Conservation (phyloP, 1,140 invertebrate species). For the Ceratina australensis region DNA sequence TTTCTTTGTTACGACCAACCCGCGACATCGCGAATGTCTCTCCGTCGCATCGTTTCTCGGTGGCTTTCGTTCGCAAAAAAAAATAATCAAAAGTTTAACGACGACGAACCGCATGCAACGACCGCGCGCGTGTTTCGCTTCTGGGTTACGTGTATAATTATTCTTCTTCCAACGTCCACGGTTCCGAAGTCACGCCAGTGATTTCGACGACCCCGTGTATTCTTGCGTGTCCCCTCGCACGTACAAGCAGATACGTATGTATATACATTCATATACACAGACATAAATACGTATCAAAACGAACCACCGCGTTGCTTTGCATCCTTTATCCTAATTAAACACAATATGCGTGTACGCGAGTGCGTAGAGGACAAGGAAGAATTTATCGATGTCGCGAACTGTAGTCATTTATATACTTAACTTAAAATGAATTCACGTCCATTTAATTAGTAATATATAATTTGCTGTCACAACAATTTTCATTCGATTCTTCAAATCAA, state of each 20-base stretch:
- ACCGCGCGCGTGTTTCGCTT: not conserved
- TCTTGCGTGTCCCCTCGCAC: not conserved
- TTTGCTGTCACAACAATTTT: too few species aligned
- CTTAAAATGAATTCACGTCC: too few species aligned
- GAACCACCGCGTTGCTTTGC: not conserved
- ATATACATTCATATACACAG: too few species aligned
- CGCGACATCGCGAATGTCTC: not conserved
- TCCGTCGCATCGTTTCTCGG: not conserved
- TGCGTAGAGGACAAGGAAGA: not conserved
- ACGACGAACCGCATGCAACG: not conserved
- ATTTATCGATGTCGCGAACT: too few species aligned
- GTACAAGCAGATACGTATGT: not conserved
- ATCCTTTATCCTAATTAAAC: conserved; percentile 33
- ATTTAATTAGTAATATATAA: too few species aligned
- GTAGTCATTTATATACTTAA: too few species aligned
- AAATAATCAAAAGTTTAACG: conserved; percentile 9
- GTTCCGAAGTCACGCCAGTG: not conserved
- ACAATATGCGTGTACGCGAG: not conserved
- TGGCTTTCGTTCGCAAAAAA: not conserved
- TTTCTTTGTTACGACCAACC: not conserved
- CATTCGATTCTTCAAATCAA: too few species aligned
- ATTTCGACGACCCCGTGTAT: conserved; percentile 21
- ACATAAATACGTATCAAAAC: too few species aligned
- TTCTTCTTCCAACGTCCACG: not conserved
- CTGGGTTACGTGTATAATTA: conserved; percentile 6